Evolutionary conservation across 2,797 vertebrate species (phyloP).

Genomic region (Rhinichthys osculus): DNA sequence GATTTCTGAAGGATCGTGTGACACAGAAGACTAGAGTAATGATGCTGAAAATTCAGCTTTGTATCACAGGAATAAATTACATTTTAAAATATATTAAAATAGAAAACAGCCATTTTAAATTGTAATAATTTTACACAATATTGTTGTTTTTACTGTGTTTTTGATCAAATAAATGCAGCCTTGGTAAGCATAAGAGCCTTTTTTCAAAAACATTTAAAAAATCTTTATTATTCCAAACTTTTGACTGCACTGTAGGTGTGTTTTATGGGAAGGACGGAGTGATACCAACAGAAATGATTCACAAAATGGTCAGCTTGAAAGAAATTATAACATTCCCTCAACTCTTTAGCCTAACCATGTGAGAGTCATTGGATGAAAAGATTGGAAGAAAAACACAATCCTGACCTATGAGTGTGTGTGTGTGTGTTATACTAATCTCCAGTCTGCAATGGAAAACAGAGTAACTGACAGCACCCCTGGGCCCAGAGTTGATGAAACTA

Average conservation of each 20-base stretch:
- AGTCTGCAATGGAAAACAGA: conserved; percentile 52
- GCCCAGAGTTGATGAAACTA: conserved; percentile 54
- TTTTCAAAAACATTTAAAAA: neutral
- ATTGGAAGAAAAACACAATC: conserved; percentile 48
- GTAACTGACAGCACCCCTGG: conserved; percentile 47
- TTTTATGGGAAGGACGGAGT: neutral
- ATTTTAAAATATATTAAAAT: neutral
- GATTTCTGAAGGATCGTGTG: too few species aligned
- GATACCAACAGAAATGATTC: conserved; percentile 10
- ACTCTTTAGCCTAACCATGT: conserved; percentile 65
- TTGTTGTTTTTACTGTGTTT: neutral
- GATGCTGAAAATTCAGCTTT: too few species aligned
- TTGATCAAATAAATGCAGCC: neutral
- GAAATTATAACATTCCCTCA: conserved; percentile 29
- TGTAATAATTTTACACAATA: neutral
- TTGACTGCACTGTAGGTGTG: neutral
- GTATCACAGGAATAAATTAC: neutral
- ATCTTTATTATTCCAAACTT: neutral
- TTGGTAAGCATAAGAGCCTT: neutral
- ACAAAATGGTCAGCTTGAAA: conserved; percentile 32
- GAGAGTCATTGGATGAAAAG: conserved; percentile 64
- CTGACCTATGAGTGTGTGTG: conserved; percentile 37
- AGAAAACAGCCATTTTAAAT: neutral
- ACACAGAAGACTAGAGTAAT: too few species aligned
- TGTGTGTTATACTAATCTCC: conserved; percentile 56